Base-by-base conservation (phyloP, 1,140 invertebrate genomes). In the Hypothenemus hampei region DNA sequence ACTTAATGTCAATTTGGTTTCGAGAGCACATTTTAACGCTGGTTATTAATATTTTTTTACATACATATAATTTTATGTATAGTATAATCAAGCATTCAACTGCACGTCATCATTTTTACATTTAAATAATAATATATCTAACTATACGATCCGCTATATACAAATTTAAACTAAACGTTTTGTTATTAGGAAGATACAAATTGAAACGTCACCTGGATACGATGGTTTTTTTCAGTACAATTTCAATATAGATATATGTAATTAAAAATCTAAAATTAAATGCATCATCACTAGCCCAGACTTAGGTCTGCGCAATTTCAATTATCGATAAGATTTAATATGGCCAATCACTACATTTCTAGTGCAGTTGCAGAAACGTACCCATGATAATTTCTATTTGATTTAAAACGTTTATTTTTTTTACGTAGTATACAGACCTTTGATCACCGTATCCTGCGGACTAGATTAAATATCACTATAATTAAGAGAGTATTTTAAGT, bases 21-120 rank as follows among this genome's bases (percentile, higher is more conserved):
- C n/a, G n/a, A n/a, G n/a, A n/a, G n/a, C n/a, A n/a, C n/a, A n/a
- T n/a, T n/a, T n/a, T n/a, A n/a, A n/a, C n/a, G n/a, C n/a, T n/a
- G n/a, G n/a, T n/a, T n/a, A n/a, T n/a, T n/a, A n/a, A n/a, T n/a
- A n/a, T n/a, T n/a, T n/a, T n/a, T n/a, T n/a, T n/a, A n/a, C n/a
- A n/a, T n/a, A n/a, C n/a, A n/a, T n/a, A 2, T 8, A 46, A 33
- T 29, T 46, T 19, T 20, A 29, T 29, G 8, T 11, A 23, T 18
- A 22, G 11, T 44, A 20, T 55, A 55, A 46, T 16, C 50, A 36
- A 53, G 29, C 52, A 37, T 45, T 64, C 62, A 65, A 65, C 64
- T 65, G 64, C 64, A 65, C 63, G 13, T 46, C 52, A 20, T 37
- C 22, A 24, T 47, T 24, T 41, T 49, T 40, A 31, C 21, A n/a